A percentile compares a stretch with the other conserved stretches of the same genome.
These are phyloP conservation scores for Cathartes aura DNA, from an alignment of 2,113 vertebrate genomes.

Conservation along the genomic window DNA sequence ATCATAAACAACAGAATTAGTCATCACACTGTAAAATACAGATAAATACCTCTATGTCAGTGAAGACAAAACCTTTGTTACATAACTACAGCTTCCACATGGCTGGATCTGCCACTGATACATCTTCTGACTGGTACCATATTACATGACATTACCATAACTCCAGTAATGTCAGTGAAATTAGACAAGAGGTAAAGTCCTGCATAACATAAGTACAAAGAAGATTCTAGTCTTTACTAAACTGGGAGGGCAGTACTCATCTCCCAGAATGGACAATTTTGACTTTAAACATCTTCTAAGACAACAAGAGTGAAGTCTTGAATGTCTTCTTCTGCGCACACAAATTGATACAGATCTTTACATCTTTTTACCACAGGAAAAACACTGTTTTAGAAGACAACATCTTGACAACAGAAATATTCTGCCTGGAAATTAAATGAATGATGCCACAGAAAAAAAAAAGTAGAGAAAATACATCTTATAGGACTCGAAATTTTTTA, in stretches of 20 bases:
- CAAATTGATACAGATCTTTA: background rate
- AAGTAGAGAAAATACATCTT: background rate
- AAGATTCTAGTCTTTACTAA: background rate
- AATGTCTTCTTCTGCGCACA: background rate
- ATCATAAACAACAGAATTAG: background rate
- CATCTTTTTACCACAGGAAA: background rate
- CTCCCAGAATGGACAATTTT: background rate
- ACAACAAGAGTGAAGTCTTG: background rate
- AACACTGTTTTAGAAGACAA: background rate
- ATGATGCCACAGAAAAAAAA: background rate
- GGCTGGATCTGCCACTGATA: background rate
- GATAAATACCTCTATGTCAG: background rate
- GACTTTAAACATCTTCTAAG: background rate
- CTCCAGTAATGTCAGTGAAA: constrained; percentile 13
- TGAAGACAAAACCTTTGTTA: constrained; percentile 5
- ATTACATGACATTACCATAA: background rate
- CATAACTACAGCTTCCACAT: constrained; percentile 9
- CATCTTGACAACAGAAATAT: background rate
- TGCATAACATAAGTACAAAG: background rate
- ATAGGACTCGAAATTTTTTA: background rate
- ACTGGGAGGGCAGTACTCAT: background rate
- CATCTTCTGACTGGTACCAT: background rate
- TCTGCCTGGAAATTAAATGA: background rate
- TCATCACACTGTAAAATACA: background rate
- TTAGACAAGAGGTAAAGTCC: background rate